Evolutionary conservation across 1,140 invertebrate species (phyloP).

Genomic region (Drusus annulatus): DNA sequence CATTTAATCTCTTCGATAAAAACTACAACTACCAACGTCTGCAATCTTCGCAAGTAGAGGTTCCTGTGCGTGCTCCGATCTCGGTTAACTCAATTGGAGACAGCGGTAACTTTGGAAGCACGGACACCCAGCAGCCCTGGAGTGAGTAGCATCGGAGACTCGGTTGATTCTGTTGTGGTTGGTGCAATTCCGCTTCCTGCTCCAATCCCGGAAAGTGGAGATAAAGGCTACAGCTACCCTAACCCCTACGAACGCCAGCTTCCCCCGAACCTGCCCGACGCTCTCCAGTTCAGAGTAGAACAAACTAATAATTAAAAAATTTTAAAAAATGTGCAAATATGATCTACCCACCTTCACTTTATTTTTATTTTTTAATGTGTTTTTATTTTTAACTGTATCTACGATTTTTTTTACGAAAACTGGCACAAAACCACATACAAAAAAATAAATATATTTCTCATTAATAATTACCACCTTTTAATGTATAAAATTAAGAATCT

Average conservation of each 20-base stretch:
- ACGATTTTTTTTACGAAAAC: too few relatives aligned
- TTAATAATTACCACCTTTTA: too few relatives aligned
- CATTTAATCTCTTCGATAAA: conserved; percentile 41
- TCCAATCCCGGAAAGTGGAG: not conserved
- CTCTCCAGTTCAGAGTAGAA: conserved; percentile 42
- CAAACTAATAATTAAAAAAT: not conserved
- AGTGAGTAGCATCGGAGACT: conserved; percentile 32
- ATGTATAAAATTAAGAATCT: too few relatives aligned
- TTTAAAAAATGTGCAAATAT: not conserved
- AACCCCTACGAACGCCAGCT: conserved; percentile 50
- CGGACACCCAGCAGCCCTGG: conserved; percentile 27
- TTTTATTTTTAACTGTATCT: too few relatives aligned
- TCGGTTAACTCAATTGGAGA: conserved; percentile 10
- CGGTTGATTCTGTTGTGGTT: not conserved
- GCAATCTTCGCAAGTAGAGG: not conserved
- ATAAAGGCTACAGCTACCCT: conserved; percentile 49
- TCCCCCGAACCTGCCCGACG: conserved; percentile 38
- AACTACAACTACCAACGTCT: conserved; percentile 44
- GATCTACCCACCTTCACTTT: too few relatives aligned
- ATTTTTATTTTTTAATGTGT: too few relatives aligned
- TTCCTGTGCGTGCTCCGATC: not conserved
- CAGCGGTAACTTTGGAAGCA: not conserved
- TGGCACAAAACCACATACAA: too few relatives aligned
- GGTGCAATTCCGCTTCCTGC: not conserved
- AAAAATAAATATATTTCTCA: too few relatives aligned